Evolutionary conservation across 1,140 invertebrate genomes (phyloP), one percentile per base, ranked within the genome.

Genomic region (Tetragnatha versicolor): DNA sequence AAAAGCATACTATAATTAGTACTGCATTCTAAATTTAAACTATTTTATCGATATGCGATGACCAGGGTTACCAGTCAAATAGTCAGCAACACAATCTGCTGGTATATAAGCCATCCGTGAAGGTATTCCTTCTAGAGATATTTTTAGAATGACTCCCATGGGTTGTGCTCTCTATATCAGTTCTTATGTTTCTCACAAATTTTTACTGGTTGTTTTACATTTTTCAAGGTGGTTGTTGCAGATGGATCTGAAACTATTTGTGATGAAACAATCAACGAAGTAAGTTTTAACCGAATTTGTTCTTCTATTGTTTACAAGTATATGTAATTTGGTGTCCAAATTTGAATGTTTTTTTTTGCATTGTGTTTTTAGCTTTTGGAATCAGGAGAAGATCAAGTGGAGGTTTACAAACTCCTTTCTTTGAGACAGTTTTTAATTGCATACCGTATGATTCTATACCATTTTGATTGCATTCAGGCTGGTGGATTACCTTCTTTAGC

Each of bases 381-480:
- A 20, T 6, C 42, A 31, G 31, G 25, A 27, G 35, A 29, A 10
- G 27, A 20, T 20, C 20, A 63, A 77, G 29, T 73, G 22, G 60
- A 66, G 22, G 73, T 37, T n/a, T 55, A 66, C 10, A 77, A 77
- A 66, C 7, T 77, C 9, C 35, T 77, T 5, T 55, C 17, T 55
- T 61, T 77, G 9, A 66, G 47, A 33, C 60, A 77, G 20, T 77
- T 77, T 35, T 10, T 77, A 27, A 31, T 47, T 27, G 61, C 58
- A 10, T 66, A 66, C 45, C 65, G 66, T 17, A 77, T 66, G 61
- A 55, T 77, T 53, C 4, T 55, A 10, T 55, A 77, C 25, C 63
- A 66, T 12, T 65, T 53, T 20, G 66, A 42, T 27, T 66, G 29
- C 31, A 73, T 73, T 12, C 22, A 49, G 45, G 47, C 45, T 22